Base-by-base conservation (phyloP, 2,888 invertebrate genomes). In the Sphaerophoria rueppellii region DNA sequence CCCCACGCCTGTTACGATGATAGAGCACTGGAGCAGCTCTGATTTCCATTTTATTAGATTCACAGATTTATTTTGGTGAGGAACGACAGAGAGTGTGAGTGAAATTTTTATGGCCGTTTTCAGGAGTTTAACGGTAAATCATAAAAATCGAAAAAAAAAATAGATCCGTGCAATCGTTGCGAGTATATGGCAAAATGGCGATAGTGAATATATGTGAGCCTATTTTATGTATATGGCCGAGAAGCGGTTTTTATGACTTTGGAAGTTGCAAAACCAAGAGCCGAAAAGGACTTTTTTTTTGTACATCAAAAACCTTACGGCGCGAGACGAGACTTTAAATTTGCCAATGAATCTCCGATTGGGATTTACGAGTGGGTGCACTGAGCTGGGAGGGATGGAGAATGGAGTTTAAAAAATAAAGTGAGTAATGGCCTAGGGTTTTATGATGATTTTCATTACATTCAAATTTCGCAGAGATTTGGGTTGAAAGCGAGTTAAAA, bases 1-100 rank as follows among this genome's bases (percentile, higher is more conserved):
- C 73, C 11, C 12, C 43, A 11, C 11, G 9, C 9, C 14, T 14
- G 35, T 34, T 57, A n/a, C 32, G n/a, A 4, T 6, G 35, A 2
- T 12, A n/a, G 34, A n/a, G 34, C 50, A 65, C 50, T 58, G 61
- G 55, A 73, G 69, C 37, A 69, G 80, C 67, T 80, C 80, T 80
- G 85, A 85, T 85, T 85, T 85, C 80, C 85, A 85, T 85, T 60
- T 81, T 85, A 81, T 85, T 81, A 85, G 85, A 85, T 85, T 58
- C 77, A 69, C 85, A 85, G 85, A 85, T 85, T 85, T 85, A 81
- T 85, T 60, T 12, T 43, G 37, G 37, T 40, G 58, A 37, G 37
- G 37, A 58, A 14, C 40, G 12, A 0, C 3, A 3, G 7, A 35
- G 52, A 9, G 40, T 40, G 71, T 71, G 74, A 83, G 65, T 11